phyloP scores from a whole-genome alignment of 2,888 invertebrate genomes.

The Euplexia lucipara region DNA sequence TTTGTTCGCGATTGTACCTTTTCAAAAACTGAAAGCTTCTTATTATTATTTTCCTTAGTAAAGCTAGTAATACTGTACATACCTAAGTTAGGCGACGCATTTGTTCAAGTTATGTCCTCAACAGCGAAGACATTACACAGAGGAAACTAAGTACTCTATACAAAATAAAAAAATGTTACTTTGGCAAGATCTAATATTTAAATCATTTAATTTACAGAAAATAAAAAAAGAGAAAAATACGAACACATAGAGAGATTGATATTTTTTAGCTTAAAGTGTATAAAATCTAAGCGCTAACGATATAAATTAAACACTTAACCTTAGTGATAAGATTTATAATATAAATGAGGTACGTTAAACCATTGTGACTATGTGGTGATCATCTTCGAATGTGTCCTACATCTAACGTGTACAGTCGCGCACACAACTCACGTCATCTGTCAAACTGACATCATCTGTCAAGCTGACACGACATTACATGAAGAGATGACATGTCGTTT shows the following conservation, averaged over 20 bases:
- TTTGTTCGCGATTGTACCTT: constrained; percentile 64
- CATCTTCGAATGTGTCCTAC: constrained; percentile 71
- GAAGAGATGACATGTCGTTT: constrained; percentile 25
- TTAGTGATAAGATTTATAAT: constrained; percentile 82
- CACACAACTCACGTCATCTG: constrained; percentile 67
- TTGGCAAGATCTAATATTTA: constrained; percentile 85
- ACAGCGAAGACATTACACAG: constrained; percentile 67
- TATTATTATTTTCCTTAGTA: constrained; percentile 84
- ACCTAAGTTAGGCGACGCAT: constrained; percentile 82
- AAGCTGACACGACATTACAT: constrained; percentile 42
- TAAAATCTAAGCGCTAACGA: constrained; percentile 73
- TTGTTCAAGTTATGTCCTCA: constrained; percentile 66
- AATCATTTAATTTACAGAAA: constrained; percentile 71
- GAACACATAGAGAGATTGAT: constrained; percentile 69
- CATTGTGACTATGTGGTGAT: constrained; percentile 87
- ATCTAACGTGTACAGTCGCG: constrained; percentile 69
- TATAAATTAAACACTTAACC: constrained; percentile 83
- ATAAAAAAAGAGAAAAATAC: constrained; percentile 60
- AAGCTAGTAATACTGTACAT: constrained; percentile 91
- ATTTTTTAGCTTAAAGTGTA: constrained; percentile 68
- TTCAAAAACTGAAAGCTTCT: constrained; percentile 71
- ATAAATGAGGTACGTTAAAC: constrained; percentile 90
- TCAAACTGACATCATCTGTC: constrained; percentile 66
- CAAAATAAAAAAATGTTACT: constrained; percentile 77
- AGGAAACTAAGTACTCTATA: constrained; percentile 78